phyloP scores from a whole-genome alignment of 2,888 invertebrate species.

The Xanthia togata region DNA sequence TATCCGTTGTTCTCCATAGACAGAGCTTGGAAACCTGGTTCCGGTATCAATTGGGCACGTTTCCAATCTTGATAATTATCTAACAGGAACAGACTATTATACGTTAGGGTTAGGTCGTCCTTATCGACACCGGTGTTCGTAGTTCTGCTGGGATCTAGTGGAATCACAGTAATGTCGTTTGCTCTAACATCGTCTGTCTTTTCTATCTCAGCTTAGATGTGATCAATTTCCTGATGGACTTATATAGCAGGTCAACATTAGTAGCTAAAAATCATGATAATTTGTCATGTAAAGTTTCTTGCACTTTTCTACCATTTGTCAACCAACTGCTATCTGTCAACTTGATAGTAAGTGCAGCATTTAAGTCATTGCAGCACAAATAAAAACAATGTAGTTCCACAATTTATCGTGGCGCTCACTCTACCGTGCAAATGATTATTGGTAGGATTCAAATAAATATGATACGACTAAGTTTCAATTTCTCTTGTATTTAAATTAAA shows the following conservation, averaged over 20 bases:
- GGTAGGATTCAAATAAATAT: too few relatives aligned
- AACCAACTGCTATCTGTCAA: too few relatives aligned
- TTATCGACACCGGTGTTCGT: conserved; percentile 21
- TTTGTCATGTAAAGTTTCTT: too few relatives aligned
- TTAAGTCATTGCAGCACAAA: too few relatives aligned
- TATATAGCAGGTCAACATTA: background rate
- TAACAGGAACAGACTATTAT: conserved; percentile 29
- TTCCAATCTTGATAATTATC: conserved; percentile 53
- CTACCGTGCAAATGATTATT: too few relatives aligned
- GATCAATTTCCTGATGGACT: background rate
- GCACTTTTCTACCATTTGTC: too few relatives aligned
- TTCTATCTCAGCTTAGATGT: background rate
- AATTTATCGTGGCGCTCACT: too few relatives aligned
- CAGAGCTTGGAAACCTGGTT: conserved; percentile 11
- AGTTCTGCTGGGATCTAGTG: background rate
- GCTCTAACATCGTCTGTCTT: background rate
- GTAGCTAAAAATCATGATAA: too few relatives aligned
- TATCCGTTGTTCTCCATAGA: conserved; percentile 8
- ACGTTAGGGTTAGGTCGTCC: background rate
- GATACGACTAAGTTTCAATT: too few relatives aligned
- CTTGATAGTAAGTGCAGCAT: too few relatives aligned
- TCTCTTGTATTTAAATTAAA: too few relatives aligned
- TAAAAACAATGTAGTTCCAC: too few relatives aligned
- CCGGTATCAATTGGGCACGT: conserved; percentile 46
- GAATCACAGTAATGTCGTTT: conserved; percentile 4